Evolutionary conservation across 1,140 invertebrate genomes (phyloP), one percentile per base, ranked within the genome.

Genomic region (Drosophila virilis): DNA sequence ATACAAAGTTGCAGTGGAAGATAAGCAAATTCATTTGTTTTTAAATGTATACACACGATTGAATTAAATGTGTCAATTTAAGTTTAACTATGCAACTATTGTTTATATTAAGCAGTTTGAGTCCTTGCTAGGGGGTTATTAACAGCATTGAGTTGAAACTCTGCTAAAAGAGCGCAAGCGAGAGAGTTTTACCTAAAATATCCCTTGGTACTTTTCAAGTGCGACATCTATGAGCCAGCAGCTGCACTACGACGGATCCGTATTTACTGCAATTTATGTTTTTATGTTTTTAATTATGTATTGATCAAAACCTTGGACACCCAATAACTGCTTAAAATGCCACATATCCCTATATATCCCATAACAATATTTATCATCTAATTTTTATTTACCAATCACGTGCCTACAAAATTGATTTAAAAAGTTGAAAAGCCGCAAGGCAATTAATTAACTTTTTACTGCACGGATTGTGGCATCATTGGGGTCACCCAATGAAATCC

Each of bases 401-500:
- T 51, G 13, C 6, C 10, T 15, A 42, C n/a, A 61, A 64, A 82
- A 74, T 78, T 69, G 55, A 78, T 74, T 82, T 59, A 64, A 62
- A 65, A 84, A 78, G 52, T 72, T 32, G 40, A 15, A 57, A 72
- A 68, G 54, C 67, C 77, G 51, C 72, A 58, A 67, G 61, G 67
- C 77, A 73, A 80, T 84, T 84, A 65, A 82, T 76, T 75, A 62
- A 66, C 15, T 55, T 51, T 75, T 50, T 32, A 28, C 10, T 15
- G 50, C 28, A 38, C 12, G 37, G 37, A 2, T 38, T 38, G 37
- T 9, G 37, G 8, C 37, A 6, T n/a, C 1, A 3, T 12, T 12
- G 17, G 13, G 50, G 42, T 52, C 28, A 28, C 46, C 37, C 13
- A 50, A 66, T 35, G 43, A 37, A 80, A 80, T 77, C 78, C 74